Conservation (phyloP, 1,140 invertebrate species). For the Danaus melanippus region DNA sequence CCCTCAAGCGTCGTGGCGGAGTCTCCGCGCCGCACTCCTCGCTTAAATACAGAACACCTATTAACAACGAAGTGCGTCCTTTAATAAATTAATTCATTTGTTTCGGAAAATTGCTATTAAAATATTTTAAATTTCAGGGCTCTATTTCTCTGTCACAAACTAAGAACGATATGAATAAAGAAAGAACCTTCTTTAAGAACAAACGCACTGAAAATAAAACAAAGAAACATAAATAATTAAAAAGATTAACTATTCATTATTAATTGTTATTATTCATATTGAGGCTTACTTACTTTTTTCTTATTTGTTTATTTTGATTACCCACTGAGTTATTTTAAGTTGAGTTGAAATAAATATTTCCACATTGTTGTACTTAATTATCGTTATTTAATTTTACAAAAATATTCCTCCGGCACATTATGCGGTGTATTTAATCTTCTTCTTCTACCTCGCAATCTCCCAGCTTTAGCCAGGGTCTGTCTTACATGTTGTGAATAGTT, state of each 20-base stretch:
- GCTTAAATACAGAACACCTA: no score
- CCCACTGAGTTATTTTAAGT: not conserved
- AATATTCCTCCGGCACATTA: no score
- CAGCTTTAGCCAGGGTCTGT: no score
- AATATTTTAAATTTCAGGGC: conserved; percentile 22
- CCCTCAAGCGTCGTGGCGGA: conserved; percentile 20
- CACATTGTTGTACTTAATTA: no score
- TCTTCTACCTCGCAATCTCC: no score
- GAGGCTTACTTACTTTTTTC: not conserved
- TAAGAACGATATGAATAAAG: conserved; percentile 28
- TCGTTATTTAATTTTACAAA: no score
- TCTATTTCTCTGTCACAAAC: conserved; percentile 26
- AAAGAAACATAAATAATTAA: conserved; percentile 16
- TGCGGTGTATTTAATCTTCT: no score
- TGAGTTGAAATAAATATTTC: no score
- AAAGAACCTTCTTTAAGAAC: conserved; percentile 33
- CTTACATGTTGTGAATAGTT: no score
- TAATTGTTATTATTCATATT: not conserved
- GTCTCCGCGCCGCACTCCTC: conserved; percentile 1
- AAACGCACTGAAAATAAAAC: conserved; percentile 25
- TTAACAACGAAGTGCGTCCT: no score
- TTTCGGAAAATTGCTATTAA: not conserved
- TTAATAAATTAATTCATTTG: not conserved
- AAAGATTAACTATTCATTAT: not conserved
- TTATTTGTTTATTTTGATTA: not conserved